Evolutionary conservation across 2,113 vertebrate genomes (phyloP).

Genomic region (Microcebus tavaratra): DNA sequence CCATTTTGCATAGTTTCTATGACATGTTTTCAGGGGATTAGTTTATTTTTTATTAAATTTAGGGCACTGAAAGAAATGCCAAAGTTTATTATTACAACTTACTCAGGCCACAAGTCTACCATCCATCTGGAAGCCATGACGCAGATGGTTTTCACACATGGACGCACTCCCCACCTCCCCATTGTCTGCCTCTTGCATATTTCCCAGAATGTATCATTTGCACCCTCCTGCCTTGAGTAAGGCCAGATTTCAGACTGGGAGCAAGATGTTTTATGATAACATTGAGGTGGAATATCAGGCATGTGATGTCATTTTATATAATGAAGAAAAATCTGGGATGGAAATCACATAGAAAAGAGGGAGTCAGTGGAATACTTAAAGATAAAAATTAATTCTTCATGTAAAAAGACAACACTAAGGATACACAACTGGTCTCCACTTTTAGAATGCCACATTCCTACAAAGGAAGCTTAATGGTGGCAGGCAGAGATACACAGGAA

Average conservation of each 20-base stretch:
- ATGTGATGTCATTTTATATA: not conserved
- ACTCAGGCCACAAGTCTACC: not conserved
- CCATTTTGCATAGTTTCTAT: not conserved
- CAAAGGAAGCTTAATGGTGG: not conserved
- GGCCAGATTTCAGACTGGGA: not conserved
- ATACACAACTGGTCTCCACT: not conserved
- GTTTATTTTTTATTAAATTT: slow-evolving; percentile 6
- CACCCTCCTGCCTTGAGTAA: not conserved
- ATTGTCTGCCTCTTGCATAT: not conserved
- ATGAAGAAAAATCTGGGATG: not conserved
- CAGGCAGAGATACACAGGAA: not conserved
- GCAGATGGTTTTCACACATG: not conserved
- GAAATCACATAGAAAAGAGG: not conserved
- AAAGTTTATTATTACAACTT: not conserved
- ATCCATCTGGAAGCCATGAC: not conserved
- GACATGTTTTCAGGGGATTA: slow-evolving; percentile 6
- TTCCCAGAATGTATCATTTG: not conserved
- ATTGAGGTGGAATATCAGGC: not conserved
- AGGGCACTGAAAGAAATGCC: not conserved
- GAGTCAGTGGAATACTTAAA: not conserved
- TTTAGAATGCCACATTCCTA: not conserved
- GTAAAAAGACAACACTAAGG: not conserved
- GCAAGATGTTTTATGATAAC: not conserved
- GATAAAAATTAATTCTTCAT: not conserved
- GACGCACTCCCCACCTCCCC: not conserved